A percentile compares a stretch with the other conserved stretches of the same genome.
phyloP scores from a whole-genome alignment of 1,140 invertebrate species.

The Stegodyphus mimosarum region DNA sequence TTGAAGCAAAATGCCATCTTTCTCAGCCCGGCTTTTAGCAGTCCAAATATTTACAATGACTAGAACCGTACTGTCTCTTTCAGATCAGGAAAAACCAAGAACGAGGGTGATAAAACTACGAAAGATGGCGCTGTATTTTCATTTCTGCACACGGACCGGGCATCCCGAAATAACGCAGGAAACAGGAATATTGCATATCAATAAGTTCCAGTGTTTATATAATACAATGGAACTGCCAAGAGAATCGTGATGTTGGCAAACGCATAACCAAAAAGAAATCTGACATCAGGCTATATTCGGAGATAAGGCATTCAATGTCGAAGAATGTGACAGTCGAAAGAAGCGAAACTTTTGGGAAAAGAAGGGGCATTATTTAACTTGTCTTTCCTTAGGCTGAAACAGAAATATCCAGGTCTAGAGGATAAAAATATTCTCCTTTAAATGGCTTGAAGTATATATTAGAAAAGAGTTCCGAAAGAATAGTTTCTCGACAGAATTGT shows the following conservation, averaged over 20 bases:
- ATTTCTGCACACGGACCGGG: neutral
- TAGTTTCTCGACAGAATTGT: no score
- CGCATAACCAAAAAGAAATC: neutral
- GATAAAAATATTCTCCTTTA: neutral
- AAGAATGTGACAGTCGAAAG: conserved; percentile 1
- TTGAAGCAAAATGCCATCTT: no score
- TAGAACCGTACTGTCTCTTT: neutral
- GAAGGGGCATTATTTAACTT: neutral
- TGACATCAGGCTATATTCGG: neutral
- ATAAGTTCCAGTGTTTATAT: conserved; percentile 18
- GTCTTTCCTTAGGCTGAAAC: no score
- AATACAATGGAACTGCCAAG: neutral
- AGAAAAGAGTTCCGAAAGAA: no score
- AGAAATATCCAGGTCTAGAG: no score
- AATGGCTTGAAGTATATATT: neutral
- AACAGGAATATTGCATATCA: conserved; percentile 12
- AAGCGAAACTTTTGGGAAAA: neutral
- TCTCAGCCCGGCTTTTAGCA: no score
- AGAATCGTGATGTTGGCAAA: neutral
- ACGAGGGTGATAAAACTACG: neutral
- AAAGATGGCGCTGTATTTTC: conserved; percentile 19
- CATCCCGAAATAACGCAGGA: neutral
- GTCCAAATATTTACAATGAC: neutral
- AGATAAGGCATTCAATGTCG: neutral
- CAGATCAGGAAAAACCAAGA: neutral